Evolutionary conservation across 2,888 invertebrate species (phyloP).

Genomic region (Parnassius smintheus): DNA sequence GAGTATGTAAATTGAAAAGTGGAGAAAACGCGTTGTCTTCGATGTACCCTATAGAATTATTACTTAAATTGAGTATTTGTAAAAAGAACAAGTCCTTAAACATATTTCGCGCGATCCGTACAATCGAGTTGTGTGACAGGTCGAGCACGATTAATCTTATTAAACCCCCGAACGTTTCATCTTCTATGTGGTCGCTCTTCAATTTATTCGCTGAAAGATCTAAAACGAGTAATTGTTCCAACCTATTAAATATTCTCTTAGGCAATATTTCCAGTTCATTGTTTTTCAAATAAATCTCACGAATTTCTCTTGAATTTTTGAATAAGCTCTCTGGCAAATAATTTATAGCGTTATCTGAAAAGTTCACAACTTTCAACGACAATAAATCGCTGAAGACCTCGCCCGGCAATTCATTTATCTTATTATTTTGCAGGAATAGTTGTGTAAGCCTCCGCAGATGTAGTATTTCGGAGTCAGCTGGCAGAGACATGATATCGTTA

Average conservation of each 20-base stretch:
- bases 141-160: slow-evolving; percentile 93
- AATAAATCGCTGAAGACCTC: slow-evolving; percentile 90
- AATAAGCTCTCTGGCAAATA: slow-evolving; percentile 91
- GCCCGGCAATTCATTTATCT: slow-evolving; percentile 87
- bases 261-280: slow-evolving; percentile 92
- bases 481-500: slow-evolving; percentile 88
- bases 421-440: slow-evolving; percentile 91
- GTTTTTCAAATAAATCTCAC: slow-evolving; percentile 92
- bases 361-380: slow-evolving; percentile 89
- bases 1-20: slow-evolving; percentile 92
- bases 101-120: slow-evolving; percentile 88
- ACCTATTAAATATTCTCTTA: slow-evolving; percentile 90
- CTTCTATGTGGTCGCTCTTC: slow-evolving; percentile 91
- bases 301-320: slow-evolving; percentile 88
- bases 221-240: slow-evolving; percentile 92
- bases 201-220: slow-evolving; percentile 93
- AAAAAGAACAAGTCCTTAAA: slow-evolving; percentile 94
- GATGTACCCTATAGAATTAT: slow-evolving; percentile 91
- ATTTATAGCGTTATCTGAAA: slow-evolving; percentile 92
- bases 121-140: slow-evolving; percentile 90
- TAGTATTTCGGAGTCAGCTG: slow-evolving; percentile 88
- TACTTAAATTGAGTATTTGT: slow-evolving; percentile 91
- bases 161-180: slow-evolving; percentile 91
- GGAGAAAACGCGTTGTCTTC: slow-evolving; percentile 93
- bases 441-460: slow-evolving; percentile 89